phyloP scores from a whole-genome alignment of 2,797 vertebrate genomes.

The Melanotaenia pygmaea region DNA sequence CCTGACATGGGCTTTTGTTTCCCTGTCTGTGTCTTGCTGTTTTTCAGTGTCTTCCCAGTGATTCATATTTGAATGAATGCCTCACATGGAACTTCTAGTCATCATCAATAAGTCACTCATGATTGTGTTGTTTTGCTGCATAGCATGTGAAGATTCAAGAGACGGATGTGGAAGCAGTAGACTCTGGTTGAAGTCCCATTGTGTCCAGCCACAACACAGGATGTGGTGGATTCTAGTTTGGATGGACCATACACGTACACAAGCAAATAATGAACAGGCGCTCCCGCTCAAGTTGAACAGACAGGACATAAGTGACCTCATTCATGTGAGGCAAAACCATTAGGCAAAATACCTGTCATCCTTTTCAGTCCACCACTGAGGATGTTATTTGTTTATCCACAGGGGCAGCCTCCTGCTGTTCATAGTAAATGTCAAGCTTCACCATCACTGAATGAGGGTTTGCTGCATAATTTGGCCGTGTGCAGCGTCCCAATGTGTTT shows the following conservation, averaged over 20 bases:
- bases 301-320: conserved; percentile 65
- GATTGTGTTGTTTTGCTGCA: conserved; percentile 19
- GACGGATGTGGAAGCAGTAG: conserved; percentile 63
- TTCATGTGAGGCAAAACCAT: conserved; percentile 66
- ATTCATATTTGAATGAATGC: conserved; percentile 41
- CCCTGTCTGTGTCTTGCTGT: conserved; percentile 13
- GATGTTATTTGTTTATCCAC: conserved; percentile 77
- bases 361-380: conserved; percentile 49
- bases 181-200: conserved; percentile 65
- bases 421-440: conserved; percentile 51
- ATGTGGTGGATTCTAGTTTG: conserved; percentile 76
- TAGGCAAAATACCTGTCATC: conserved; percentile 69
- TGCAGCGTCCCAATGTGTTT: conserved; percentile 31
- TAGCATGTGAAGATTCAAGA: conserved; percentile 57
- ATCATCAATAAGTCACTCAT: conserved; percentile 25
- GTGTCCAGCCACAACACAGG: conserved; percentile 73
- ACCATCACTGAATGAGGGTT: conserved; percentile 45
- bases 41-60: conserved; percentile 16
- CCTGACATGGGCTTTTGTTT: conserved; percentile 6
- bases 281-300: conserved; percentile 22
- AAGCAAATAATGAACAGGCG: conserved; percentile 59
- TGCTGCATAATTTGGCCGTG: conserved; percentile 35
- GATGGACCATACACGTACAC: conserved; percentile 33
- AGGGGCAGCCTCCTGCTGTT: conserved; percentile 55
- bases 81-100: conserved; percentile 29